Evolutionary conservation across 1,140 invertebrate genomes (phyloP).

Genomic region (Lethrus apterus): DNA sequence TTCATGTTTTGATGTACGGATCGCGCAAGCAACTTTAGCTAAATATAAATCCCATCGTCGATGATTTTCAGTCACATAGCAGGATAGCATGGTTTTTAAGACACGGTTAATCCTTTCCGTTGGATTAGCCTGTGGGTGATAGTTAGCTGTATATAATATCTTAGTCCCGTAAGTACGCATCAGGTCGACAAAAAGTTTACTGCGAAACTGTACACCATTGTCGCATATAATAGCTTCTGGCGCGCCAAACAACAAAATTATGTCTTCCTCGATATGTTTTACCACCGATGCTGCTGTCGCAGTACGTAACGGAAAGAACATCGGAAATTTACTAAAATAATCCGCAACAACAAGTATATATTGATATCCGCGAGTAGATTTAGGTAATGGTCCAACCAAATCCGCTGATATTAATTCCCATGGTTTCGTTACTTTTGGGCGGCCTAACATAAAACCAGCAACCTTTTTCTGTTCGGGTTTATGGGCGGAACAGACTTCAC

Average conservation of each 20-base stretch:
- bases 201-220: conserved; percentile 26
- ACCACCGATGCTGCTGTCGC: conserved; percentile 16
- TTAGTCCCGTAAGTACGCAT: conserved; percentile 10
- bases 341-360: conserved; percentile 36
- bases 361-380: conserved; percentile 20
- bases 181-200: conserved; percentile 14
- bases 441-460: not conserved
- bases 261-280: conserved; percentile 19
- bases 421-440: not conserved
- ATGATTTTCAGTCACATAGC: conserved; percentile 32
- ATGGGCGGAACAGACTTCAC: not conserved
- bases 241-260: conserved; percentile 21
- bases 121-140: conserved; percentile 19
- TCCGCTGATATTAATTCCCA: not conserved
- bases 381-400: not conserved
- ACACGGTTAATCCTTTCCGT: conserved; percentile 32
- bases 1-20: conserved; percentile 30
- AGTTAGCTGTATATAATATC: conserved; percentile 14
- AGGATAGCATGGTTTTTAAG: conserved; percentile 29
- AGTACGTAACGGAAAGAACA: conserved; percentile 14
- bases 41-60: conserved; percentile 32
- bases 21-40: conserved; percentile 24
- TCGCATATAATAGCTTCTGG: conserved; percentile 22
- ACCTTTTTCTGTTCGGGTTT: not conserved
- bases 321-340: conserved; percentile 31